Conservation (phyloP, 92 coral and sea anemone species). For the Zoanthus solanderi region DNA sequence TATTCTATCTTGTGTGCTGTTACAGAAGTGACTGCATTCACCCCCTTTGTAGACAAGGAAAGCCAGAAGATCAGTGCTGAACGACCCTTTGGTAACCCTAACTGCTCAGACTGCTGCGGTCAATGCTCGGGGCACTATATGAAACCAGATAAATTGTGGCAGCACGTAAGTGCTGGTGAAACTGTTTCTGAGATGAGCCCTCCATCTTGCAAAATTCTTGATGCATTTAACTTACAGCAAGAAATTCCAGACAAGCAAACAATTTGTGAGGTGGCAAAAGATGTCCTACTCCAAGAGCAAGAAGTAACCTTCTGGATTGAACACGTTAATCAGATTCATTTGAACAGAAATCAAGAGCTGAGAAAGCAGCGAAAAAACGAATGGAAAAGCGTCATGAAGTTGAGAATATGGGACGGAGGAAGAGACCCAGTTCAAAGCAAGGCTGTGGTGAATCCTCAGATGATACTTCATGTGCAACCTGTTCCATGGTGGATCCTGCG, state of each 20-base stretch:
- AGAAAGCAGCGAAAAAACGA: constrained; percentile 61
- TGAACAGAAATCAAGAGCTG: constrained; percentile 61
- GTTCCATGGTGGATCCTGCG: constrained; percentile 32
- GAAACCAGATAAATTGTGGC: constrained; percentile 66
- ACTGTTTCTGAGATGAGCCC: constrained; percentile 54
- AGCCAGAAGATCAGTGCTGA: constrained; percentile 44
- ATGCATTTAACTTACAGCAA: constrained; percentile 43
- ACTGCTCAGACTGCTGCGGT: constrained; percentile 57
- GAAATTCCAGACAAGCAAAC: constrained; percentile 44
- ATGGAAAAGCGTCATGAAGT: constrained; percentile 53
- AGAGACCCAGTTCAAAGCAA: constrained; percentile 23
- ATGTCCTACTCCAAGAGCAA: constrained; percentile 57
- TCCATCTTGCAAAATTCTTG: constrained; percentile 63
- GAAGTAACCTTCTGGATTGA: constrained; percentile 64
- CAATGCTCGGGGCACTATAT: constrained; percentile 55
- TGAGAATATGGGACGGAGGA: constrained; percentile 35
- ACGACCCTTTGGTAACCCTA: constrained; percentile 50
- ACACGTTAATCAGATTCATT: constrained; percentile 56
- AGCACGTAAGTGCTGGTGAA: constrained; percentile 58
- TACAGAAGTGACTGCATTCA: constrained; percentile 64
- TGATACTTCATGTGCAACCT: constrained; percentile 38
- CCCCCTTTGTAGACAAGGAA: constrained; percentile 54
- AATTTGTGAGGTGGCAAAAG: constrained; percentile 50
- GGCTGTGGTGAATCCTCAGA: constrained; percentile 38
- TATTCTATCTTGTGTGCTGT: constrained; percentile 63